Evolutionary conservation across 2,888 invertebrate species (phyloP), one percentile per base, ranked within the genome.

Genomic region (Ariolimax columbianus): DNA sequence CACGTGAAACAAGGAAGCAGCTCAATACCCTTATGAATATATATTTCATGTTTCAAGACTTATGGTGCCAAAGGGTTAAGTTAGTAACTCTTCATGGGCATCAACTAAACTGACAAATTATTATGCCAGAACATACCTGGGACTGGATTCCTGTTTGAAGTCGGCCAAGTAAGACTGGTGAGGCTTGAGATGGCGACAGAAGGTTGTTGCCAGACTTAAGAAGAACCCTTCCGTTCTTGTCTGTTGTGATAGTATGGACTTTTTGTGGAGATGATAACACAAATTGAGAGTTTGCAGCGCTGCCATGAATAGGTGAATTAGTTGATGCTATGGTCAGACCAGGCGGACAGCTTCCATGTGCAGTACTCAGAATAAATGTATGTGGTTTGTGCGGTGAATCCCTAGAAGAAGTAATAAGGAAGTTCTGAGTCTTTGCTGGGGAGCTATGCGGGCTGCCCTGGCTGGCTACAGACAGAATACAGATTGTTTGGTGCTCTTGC

Each of bases 91-190:
- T n/a, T n/a, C n/a, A n/a, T n/a, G n/a, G n/a, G n/a, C n/a, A n/a
- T n/a, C n/a, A n/a, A n/a, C n/a, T n/a, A n/a, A n/a, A n/a, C n/a
- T n/a, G 30, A 66, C 33, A 33, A 33, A 66, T 70, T 72, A 19
- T 6, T n/a, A 72, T 47, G 47, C 14, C 23, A 19, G 3, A 63
- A 4, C 30, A 51, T 81, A 75, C 84, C 68, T 85, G 86, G 19
- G 85, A 78, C 43, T 81, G 87, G 55, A 88, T 63, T 40, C 87
- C 87, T 43, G 87, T 87, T 72, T 88, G 87, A 63, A 92, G 88
- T 82, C 91, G 91, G 80, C 91, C 91, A 11, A 91, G 90, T 59
- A 92, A 86, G 40, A 92, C 91, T 17, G 92, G 91, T 6, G 92
- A 91, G 38, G 88, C 89, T n/a, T 90, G 88, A 0, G 91, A 91